Base-by-base conservation (phyloP, 2,888 invertebrate species). In the Busseola fusca region DNA sequence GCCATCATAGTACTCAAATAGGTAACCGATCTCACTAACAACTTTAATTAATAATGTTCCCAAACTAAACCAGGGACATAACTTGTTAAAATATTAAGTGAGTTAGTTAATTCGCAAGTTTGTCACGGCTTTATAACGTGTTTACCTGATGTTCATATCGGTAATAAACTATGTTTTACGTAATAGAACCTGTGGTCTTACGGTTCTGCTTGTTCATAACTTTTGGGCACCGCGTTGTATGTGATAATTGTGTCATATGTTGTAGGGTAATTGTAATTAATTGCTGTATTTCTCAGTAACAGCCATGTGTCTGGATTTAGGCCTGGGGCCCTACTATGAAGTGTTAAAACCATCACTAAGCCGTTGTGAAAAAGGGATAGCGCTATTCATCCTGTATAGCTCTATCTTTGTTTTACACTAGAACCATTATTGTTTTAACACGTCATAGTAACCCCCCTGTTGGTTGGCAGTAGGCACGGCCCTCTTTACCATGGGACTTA, bases 1-100 rank as follows among this genome's bases (percentile, higher is more conserved):
- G 66, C 57, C 66, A 25, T 64, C 70, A 30, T 57, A 72, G 66
- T 76, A 70, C 60, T 69, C 65, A 76, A 82, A 84, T 82, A 82
- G 81, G 69, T 77, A 81, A 83, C 82, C 78, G 74, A 83, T 85
- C 78, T 77, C 71, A 54, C 69, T 78, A 78, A 82, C 80, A 84
- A 86, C 69, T 86, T 86, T 82, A 87, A 87, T 87, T 87, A 87
- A 87, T 86, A 86, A 83, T 84, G 86, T 87, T 86, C 78, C 64
- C 72, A 62, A 84, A 84, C 80, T 85, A 81, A 85, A 86, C 85
- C 86, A 80, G 78, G 79, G 79, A 78, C 77, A 81, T 64, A 80
- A 82, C 80, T 85, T 85, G 83, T 85, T 83, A 82, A 82, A 83
- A 86, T 83, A 86, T 84, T 80, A 85, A 78, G 64, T 66, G 74